Evolutionary conservation across 2,888 invertebrate species (phyloP).

Genomic region (Ophion obscuratus): DNA sequence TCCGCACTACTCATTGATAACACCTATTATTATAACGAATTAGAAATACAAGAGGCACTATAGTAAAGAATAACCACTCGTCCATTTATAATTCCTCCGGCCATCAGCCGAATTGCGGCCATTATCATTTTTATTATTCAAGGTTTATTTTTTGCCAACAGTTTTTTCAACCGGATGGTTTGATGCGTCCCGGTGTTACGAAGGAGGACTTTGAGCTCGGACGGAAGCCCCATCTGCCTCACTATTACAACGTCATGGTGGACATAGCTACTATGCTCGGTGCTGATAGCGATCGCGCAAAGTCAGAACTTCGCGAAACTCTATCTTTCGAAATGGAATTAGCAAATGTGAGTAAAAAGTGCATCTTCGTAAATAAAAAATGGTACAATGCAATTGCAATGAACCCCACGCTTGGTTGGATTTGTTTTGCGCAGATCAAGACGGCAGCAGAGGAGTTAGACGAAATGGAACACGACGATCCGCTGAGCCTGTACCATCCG

Average conservation of each 20-base stretch:
- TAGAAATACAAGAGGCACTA: not conserved
- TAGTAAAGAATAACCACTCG: not conserved
- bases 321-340: conserved; percentile 6
- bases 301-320: not conserved
- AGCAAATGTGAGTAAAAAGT: not conserved
- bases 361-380: not conserved
- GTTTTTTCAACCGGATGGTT: not conserved
- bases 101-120: not conserved
- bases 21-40: too few species aligned
- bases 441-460: conserved; percentile 78
- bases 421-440: conserved; percentile 93
- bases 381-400: not conserved
- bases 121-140: not conserved
- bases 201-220: not conserved
- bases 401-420: conserved; percentile 73
- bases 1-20: too few species aligned
- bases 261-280: not conserved
- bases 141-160: not conserved
- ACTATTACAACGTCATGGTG: conserved; percentile 4
- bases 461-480: too few species aligned
- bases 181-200: not conserved
- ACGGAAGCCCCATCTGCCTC: not conserved
- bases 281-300: not conserved
- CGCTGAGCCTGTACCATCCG: conserved; percentile 89
- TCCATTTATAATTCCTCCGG: not conserved